Evolutionary conservation across 2,888 invertebrate species (phyloP).

Genomic region (Cephus runcator): DNA sequence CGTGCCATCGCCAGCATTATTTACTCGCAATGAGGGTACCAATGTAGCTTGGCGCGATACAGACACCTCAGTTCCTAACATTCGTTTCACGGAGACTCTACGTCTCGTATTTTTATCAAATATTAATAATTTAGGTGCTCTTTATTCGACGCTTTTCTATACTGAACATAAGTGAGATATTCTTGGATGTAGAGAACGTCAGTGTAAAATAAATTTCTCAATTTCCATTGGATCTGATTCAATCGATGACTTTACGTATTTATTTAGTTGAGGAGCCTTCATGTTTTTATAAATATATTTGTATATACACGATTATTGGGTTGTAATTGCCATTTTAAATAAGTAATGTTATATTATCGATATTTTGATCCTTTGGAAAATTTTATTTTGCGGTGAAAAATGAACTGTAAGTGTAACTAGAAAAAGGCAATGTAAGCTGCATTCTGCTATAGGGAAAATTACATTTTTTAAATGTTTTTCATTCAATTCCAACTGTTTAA

Average conservation of each 20-base stretch:
- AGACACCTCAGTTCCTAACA: conserved; percentile 75
- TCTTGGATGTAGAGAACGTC: not conserved
- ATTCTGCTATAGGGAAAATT: not conserved
- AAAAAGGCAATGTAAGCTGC: not conserved
- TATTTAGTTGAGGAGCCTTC: not conserved
- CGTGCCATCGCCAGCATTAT: conserved; percentile 86
- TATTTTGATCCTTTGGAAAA: not conserved
- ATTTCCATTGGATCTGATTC: not conserved
- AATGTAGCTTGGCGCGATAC: conserved; percentile 78
- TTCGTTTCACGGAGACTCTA: conserved; percentile 82
- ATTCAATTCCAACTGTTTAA: not conserved
- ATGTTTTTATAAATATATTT: not conserved
- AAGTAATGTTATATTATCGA: not conserved
- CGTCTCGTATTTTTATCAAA: conserved; percentile 84
- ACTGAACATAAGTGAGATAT: conserved; percentile 44
- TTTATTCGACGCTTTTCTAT: conserved; percentile 69
- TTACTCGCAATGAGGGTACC: conserved; percentile 63
- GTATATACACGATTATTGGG: not conserved
- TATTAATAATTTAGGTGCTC: conserved; percentile 78
- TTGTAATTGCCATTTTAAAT: not conserved
- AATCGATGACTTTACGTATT: not conserved
- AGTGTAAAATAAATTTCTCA: not conserved
- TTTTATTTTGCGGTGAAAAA: not conserved
- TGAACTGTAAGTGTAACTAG: not conserved
- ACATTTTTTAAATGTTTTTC: not conserved